These are phyloP conservation scores for Erebia epiphron DNA, from an alignment of 2,888 invertebrate species.

Conservation along the genomic window DNA sequence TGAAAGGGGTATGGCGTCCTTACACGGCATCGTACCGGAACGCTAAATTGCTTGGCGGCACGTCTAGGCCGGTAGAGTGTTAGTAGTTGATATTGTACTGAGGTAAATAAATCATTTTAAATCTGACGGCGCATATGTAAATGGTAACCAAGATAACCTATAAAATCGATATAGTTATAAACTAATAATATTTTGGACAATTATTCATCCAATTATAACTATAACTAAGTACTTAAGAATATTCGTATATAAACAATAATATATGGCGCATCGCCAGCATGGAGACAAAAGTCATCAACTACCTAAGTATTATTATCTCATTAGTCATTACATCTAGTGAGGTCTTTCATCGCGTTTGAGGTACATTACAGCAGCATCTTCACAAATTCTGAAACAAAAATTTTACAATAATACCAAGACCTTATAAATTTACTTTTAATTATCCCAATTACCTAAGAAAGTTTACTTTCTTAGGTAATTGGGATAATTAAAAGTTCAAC, in stretches of 20 bases:
- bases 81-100: no score
- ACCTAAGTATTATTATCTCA: conserved; percentile 27
- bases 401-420: conserved; percentile 5
- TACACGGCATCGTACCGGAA: no score
- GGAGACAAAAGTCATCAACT: conserved; percentile 36
- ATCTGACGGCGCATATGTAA: neutral
- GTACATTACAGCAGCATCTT: conserved; percentile 80
- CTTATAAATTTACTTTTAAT: no score
- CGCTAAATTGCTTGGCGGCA: no score
- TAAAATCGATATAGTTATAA: conserved; percentile 39
- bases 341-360: conserved; percentile 56
- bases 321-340: conserved; percentile 61
- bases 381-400: conserved; percentile 78
- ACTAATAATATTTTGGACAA: conserved; percentile 36
- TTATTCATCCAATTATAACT: conserved; percentile 30
- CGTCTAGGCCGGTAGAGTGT: no score
- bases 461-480: no score
- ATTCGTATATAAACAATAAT: conserved; percentile 20
- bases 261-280: conserved; percentile 27
- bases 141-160: conserved; percentile 25
- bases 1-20: no score
- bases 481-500: no score
- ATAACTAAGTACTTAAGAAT: conserved; percentile 14
- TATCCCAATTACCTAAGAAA: no score
- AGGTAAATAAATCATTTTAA: no score